Evolutionary conservation across 2,888 invertebrate species (phyloP).

Genomic region (Apodemia zela): DNA sequence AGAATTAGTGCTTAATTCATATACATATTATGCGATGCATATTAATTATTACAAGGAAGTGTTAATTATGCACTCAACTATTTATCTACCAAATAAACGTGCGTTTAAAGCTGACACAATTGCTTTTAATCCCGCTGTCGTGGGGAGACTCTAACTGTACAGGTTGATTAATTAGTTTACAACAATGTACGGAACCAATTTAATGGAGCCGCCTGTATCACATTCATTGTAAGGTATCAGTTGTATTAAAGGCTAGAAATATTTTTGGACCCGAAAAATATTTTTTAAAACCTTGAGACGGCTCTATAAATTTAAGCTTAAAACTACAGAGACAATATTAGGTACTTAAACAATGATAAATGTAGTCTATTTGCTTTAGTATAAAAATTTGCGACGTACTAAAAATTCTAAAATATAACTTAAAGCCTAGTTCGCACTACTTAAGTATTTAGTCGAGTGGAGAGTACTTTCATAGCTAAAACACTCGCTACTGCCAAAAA

Average conservation of each 20-base stretch:
- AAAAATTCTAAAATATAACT: no score
- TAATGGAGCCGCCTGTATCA: slow-evolving; percentile 25
- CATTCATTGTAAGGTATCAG: slow-evolving; percentile 8
- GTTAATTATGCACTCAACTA: slow-evolving; percentile 31
- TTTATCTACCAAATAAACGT: slow-evolving; percentile 31
- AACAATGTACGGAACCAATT: slow-evolving; percentile 38
- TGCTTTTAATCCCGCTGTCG: slow-evolving; percentile 59
- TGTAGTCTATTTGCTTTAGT: no score
- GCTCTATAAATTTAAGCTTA: no score
- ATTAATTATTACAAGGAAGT: slow-evolving; percentile 23
- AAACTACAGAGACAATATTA: no score
- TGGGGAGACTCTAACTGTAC: slow-evolving; percentile 40
- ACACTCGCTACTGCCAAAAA: no score
- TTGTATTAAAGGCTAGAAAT: not conserved
- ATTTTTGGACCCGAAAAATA: not conserved
- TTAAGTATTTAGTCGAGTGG: no score
- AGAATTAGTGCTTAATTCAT: not conserved
- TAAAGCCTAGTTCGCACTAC: no score
- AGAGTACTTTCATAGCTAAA: no score
- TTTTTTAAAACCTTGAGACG: no score
- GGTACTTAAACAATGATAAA: no score
- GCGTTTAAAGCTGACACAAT: slow-evolving; percentile 43
- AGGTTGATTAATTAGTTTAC: slow-evolving; percentile 65
- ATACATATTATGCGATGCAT: not conserved
- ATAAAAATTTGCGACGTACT: no score